A percentile compares a stretch with the other conserved stretches of the same genome.
Conservation (phyloP, 2,113 vertebrate species). For the Hemiprocne comata region DNA sequence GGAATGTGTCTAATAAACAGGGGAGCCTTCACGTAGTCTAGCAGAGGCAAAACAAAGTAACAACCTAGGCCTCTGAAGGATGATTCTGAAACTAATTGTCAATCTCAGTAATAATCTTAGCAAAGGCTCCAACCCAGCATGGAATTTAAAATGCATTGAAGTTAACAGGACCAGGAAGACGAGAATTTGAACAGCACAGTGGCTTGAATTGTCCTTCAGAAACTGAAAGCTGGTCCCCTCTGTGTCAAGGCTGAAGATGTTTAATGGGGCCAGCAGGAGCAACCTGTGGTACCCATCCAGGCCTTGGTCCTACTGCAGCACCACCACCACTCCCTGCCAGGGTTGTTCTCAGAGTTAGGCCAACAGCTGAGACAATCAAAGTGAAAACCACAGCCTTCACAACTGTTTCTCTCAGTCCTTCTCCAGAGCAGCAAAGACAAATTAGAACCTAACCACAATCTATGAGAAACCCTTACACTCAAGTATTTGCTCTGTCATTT, state of each 20-base stretch:
- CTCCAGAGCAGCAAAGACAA: background rate
- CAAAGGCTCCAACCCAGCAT: background rate
- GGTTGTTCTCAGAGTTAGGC: background rate
- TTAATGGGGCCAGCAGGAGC: rapidly evolving
- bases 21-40: background rate
- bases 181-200: background rate
- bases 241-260: background rate
- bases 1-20: background rate
- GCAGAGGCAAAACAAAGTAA: background rate
- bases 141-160: background rate
- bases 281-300: background rate
- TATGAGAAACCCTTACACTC: background rate
- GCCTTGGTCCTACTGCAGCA: background rate
- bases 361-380: background rate
- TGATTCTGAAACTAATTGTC: background rate
- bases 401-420: background rate
- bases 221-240: background rate
- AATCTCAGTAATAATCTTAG: background rate
- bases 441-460: background rate
- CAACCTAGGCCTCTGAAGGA: background rate
- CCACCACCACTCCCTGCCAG: background rate
- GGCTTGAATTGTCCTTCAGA: background rate
- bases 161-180: background rate
- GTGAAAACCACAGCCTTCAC: background rate
- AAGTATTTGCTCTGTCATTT: background rate